phyloP scores from a whole-genome alignment of 2,113 vertebrate genomes.

The Romanogobio albipinnatus region DNA sequence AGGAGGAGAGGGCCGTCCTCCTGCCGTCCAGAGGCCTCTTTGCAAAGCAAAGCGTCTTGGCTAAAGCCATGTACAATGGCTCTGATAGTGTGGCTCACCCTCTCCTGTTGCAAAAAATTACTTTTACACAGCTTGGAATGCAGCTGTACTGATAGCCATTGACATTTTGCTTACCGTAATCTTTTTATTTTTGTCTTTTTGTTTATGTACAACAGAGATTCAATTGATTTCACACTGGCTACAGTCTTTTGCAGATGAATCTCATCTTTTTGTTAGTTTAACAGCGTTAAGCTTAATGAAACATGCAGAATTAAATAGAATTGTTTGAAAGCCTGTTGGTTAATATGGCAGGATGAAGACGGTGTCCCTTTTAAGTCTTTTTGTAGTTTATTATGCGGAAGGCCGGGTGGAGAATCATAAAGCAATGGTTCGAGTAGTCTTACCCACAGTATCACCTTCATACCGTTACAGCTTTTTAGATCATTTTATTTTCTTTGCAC shows the following conservation, averaged over 20 bases:
- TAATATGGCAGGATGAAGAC: conserved; percentile 14
- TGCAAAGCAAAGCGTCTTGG: conserved; percentile 14
- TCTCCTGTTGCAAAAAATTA: conserved; percentile 45
- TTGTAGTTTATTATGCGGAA: conserved; percentile 21
- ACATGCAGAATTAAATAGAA: not conserved
- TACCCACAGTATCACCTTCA: not conserved
- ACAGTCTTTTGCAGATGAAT: conserved; percentile 25
- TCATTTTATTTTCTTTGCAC: not conserved
- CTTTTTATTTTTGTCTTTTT: not conserved
- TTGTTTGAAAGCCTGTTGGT: not conserved
- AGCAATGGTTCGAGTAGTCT: not conserved
- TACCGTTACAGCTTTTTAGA: not conserved
- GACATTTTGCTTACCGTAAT: conserved; percentile 6
- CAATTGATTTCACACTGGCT: conserved; percentile 41
- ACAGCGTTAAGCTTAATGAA: conserved; percentile 13
- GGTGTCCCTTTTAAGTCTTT: not conserved
- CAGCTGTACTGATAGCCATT: conserved; percentile 55
- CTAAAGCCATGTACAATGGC: not conserved
- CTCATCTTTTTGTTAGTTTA: conserved; percentile 17
- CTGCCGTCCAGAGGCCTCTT: conserved; percentile 25
- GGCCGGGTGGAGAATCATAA: not conserved
- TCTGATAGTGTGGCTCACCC: not conserved
- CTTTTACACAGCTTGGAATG: conserved; percentile 29
- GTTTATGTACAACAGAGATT: conserved; percentile 31
- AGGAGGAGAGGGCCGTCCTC: conserved; percentile 23